A percentile compares a stretch with the other conserved stretches of the same genome.
phyloP scores from a whole-genome alignment of 1,140 invertebrate species.

The Macrocentrus cingulum region DNA sequence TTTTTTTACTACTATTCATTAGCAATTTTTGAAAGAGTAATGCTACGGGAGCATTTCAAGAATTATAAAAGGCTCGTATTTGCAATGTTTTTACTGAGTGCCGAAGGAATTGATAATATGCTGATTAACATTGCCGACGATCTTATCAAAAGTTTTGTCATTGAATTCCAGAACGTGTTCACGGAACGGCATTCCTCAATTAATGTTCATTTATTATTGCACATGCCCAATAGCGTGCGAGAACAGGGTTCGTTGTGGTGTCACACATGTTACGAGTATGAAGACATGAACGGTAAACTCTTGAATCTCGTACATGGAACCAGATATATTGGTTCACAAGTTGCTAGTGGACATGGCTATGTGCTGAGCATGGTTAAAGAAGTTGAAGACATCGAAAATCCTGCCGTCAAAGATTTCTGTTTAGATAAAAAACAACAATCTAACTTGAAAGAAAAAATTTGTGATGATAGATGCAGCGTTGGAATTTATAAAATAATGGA shows the following conservation, averaged over 20 bases:
- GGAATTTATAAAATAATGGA: no score
- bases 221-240: conserved; percentile 29
- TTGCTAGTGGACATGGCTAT: conserved; percentile 22
- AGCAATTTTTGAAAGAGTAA: conserved; percentile 18
- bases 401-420: conserved; percentile 16
- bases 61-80: conserved; percentile 18
- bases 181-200: conserved; percentile 30
- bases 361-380: conserved; percentile 24
- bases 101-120: not conserved
- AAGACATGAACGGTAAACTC: conserved; percentile 33
- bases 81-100: conserved; percentile 3
- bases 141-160: conserved; percentile 29
- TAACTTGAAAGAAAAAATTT: no score
- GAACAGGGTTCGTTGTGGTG: conserved; percentile 31
- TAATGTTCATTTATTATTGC: conserved; percentile 33
- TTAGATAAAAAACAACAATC: no score
- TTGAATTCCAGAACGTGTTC: conserved; percentile 30
- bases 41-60: conserved; percentile 18
- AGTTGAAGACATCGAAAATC: conserved; percentile 23
- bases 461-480: no score
- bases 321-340: conserved; percentile 31
- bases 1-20: conserved; percentile 26
- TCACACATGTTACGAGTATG: conserved; percentile 30
- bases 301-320: conserved; percentile 33
- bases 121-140: not conserved